These are phyloP conservation scores for Pygoscelis adeliae DNA, from an alignment of 2,113 vertebrate genomes.

Conservation along the genomic window DNA sequence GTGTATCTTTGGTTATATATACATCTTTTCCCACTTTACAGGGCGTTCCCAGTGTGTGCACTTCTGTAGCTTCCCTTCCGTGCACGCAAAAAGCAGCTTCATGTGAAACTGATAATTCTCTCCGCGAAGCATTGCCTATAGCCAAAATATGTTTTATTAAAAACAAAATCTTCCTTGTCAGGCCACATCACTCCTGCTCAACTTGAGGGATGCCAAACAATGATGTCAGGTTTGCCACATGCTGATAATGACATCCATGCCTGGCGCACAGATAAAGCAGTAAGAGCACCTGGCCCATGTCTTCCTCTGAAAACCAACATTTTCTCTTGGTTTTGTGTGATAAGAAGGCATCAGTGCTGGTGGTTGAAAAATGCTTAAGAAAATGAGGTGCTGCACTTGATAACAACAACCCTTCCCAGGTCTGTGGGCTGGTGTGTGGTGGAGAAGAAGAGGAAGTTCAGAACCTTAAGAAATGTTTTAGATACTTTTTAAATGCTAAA, in stretches of 20 bases:
- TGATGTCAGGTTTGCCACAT: neutral
- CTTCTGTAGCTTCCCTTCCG: neutral
- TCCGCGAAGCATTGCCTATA: neutral
- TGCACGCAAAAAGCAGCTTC: neutral
- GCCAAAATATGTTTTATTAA: conserved; percentile 41
- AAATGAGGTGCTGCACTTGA: conserved; percentile 27
- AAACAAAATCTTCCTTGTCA: conserved; percentile 12
- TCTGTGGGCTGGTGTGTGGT: conserved; percentile 28
- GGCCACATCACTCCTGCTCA: neutral
- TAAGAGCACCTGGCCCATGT: neutral
- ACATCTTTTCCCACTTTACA: neutral
- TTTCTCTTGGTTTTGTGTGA: neutral
- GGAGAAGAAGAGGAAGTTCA: conserved; percentile 11
- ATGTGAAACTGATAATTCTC: neutral
- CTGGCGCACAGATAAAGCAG: conserved; percentile 24
- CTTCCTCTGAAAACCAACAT: neutral
- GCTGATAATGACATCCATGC: neutral
- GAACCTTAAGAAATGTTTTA: conserved; percentile 6
- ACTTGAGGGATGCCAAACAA: neutral
- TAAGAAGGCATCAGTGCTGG: neutral
- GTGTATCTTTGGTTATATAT: neutral
- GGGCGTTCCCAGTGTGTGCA: neutral
- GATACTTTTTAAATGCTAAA: neutral
- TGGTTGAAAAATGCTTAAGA: neutral
- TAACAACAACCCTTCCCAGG: neutral